Base-by-base conservation (phyloP, 2,113 vertebrate genomes). In the Aegithalos caudatus region DNA sequence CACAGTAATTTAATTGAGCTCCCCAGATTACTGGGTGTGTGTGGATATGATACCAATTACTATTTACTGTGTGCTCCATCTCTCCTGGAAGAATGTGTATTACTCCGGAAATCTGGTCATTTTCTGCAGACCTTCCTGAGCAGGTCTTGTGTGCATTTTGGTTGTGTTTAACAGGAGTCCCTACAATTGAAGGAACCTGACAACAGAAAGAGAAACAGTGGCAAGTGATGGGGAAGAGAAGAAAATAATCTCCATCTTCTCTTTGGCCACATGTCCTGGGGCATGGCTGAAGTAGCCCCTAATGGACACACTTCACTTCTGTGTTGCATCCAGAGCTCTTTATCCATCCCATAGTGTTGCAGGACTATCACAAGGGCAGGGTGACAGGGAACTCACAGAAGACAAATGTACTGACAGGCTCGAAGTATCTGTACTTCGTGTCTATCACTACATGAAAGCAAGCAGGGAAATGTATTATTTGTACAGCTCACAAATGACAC, bases 21-120 rank as follows among this genome's bases (percentile, higher is more conserved):
- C 35, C 57, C 65, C 53, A 66, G 62, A 86, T 84, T 86, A 56
- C 45, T n/a, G 8, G 5, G 31, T 76, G 61, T 78, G 54, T 65
- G 66, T 44, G 81, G 73, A 42, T 69, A 79, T 81, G 91, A 78
- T 94, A 96, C 65, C 91, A 94, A 94, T 94, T 95, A 89, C 65
- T 48, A 37, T 45, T 74, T 35, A 24, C 19, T 48, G 69, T 0
- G 0, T 67, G 38, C 53, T 94, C 57, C 73, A 51, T 89, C 90
- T 89, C 65, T 85, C 38, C 90, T 87, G 84, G 27, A 96, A 81
- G 37, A 24, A 81, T 14, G 44, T n/a, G 40, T 25, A 80, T 81
- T 77, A 21, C 81, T 88, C 44, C 1, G 6, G 90, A 94, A 91
- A 81, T 44, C 73, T 89, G 78, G 25, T 67, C 40, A 56, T 91